Base-by-base conservation (phyloP, 2,888 invertebrate species). In the Stegana nigrithorax region DNA sequence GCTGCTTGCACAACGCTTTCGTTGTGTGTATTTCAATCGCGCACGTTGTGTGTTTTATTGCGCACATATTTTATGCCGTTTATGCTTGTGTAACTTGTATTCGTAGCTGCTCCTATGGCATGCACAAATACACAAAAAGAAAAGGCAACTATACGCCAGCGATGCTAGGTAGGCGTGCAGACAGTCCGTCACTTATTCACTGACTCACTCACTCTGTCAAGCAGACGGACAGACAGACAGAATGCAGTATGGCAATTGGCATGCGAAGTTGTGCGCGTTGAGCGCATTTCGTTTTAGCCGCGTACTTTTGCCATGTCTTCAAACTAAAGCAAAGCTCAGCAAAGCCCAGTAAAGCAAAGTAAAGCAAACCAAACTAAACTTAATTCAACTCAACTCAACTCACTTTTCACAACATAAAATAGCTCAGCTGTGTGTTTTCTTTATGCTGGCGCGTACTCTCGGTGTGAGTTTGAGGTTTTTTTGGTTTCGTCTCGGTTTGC, bases 31-130 rank as follows among this genome's bases (percentile, higher is more conserved):
- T 50, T 26, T n/a, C n/a, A n/a, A n/a, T n/a, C n/a, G n/a, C n/a
- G n/a, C n/a, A n/a, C n/a, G n/a, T n/a, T 26, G 78, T 73, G 72
- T 76, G 78, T 78, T 75, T 75, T 78, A 75, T 76, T 78, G 75
- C 77, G 64, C 75, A 78, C 75, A 75, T 75, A 75, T 75, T 75
- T 75, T 75, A 78, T 75, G 75, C 75, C 78, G 78, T 74, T 75
- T 75, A 75, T 75, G 75, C 77, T 75, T 67, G 74, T 67, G 12
- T 59, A 17, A n/a, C n/a, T n/a, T n/a, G n/a, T n/a, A n/a, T 44
- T 6, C 25, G 27, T 50, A 25, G 26, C 7, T 59, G 59, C 60
- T 44, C 59, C 59, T 27, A 53, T 59, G 60, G n/a, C 42, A 32
- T 42, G 42, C 12, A 14, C 26, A 26, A 50, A 25, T 2, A 45